Percentiles rank a stretch among this genome's conserved stretches.
phyloP scores from a whole-genome alignment of 2,797 vertebrate genomes.

The Pelochelys cantorii region DNA sequence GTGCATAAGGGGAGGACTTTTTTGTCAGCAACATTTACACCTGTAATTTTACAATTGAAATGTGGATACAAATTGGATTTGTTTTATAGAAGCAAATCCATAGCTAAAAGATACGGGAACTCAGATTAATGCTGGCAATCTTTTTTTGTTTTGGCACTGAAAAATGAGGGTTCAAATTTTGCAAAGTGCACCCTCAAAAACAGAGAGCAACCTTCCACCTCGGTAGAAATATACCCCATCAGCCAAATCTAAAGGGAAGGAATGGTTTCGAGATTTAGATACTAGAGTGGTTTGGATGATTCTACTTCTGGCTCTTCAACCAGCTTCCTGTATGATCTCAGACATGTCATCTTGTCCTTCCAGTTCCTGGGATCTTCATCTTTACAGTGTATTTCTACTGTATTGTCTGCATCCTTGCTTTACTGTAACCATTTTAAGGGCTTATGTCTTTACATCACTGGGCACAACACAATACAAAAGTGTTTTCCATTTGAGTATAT shows the following conservation, averaged over 20 bases:
- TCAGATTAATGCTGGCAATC: fast-evolving
- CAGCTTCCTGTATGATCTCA: not conserved
- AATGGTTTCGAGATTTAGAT: not conserved
- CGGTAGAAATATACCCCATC: fast-evolving
- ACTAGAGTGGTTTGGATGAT: not conserved
- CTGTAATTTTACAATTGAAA: not conserved
- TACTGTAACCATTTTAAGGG: not conserved
- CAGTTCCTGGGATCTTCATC: not conserved
- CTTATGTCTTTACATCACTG: not conserved
- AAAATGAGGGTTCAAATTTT: not conserved
- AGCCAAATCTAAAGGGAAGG: not conserved
- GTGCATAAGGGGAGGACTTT: not conserved
- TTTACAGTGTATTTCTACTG: not conserved
- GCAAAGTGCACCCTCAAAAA: not conserved
- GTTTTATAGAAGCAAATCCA: fast-evolving
- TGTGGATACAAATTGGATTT: not conserved
- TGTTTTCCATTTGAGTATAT: not conserved
- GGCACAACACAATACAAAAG: not conserved
- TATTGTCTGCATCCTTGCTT: not conserved
- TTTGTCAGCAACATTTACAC: fast-evolving
- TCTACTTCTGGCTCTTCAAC: not conserved
- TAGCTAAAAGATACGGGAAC: not conserved
- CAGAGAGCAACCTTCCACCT: not conserved
- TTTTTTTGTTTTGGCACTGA: not conserved
- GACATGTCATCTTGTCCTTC: not conserved